Percentiles rank a stretch among this genome's conserved stretches.
Conservation (phyloP, 2,797 vertebrate species). For the Trematocara caparti region DNA sequence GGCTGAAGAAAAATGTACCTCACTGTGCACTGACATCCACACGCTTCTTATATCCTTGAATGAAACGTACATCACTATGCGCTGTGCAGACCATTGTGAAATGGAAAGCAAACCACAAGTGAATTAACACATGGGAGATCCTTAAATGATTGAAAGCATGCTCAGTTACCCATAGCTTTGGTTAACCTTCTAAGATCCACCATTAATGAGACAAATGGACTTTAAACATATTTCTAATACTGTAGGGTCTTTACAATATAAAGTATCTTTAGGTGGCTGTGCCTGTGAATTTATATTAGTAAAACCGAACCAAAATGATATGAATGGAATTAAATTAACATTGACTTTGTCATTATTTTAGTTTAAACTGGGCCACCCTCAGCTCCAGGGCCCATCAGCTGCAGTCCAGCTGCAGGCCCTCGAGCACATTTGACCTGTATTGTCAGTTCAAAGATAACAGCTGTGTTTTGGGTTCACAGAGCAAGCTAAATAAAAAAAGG, state of each 20-base stretch:
- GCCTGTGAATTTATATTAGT: background rate
- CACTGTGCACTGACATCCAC: background rate
- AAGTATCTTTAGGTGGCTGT: background rate
- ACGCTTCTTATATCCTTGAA: background rate
- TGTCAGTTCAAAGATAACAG: background rate
- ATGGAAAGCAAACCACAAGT: background rate
- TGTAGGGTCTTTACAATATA: background rate
- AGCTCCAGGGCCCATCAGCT: background rate
- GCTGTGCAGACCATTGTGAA: background rate
- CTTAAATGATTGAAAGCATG: background rate
- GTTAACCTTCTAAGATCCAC: background rate
- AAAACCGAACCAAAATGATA: background rate
- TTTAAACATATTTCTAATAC: background rate
- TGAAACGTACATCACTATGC: background rate
- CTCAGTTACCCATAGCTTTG: background rate
- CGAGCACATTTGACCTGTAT: background rate
- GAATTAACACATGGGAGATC: background rate
- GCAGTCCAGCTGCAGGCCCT: background rate
- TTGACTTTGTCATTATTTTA: background rate
- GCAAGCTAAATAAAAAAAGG: background rate
- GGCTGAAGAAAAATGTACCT: accelerated
- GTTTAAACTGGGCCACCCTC: background rate
- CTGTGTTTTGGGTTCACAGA: background rate
- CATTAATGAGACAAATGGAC: background rate
- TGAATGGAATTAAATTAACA: background rate